phyloP scores from a whole-genome alignment of 2,888 invertebrate genomes.

The Leptinotarsa peninsularis region DNA sequence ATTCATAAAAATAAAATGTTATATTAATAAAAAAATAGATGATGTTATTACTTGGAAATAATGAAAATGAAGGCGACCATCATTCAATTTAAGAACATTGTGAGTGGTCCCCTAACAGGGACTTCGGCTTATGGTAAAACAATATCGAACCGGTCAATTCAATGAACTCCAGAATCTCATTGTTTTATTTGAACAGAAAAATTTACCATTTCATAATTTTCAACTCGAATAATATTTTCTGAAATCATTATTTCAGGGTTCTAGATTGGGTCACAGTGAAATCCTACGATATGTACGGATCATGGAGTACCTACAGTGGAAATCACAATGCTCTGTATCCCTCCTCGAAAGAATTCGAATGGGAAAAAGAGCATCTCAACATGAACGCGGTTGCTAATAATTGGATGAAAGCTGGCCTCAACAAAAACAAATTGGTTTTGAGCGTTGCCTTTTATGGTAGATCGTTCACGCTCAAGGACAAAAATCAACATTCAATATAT shows the following conservation, averaged over 20 bases:
- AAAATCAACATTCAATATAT: constrained; percentile 46
- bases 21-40: too few species aligned
- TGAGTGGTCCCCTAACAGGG: too few species aligned
- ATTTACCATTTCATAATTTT: neutral
- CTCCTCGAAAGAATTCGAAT: constrained; percentile 59
- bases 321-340: constrained; percentile 75
- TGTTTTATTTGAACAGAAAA: too few species aligned
- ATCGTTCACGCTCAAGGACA: constrained; percentile 71
- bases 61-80: too few species aligned
- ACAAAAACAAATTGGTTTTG: constrained; percentile 73
- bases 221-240: neutral
- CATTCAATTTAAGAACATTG: too few species aligned
- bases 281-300: constrained; percentile 80
- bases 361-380: constrained; percentile 45
- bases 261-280: constrained; percentile 78
- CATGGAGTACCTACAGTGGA: constrained; percentile 74
- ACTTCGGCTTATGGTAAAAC: too few species aligned
- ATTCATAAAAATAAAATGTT: too few species aligned
- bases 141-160: too few species aligned
- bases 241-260: constrained; percentile 62
- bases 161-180: too few species aligned
- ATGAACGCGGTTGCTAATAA: constrained; percentile 41
- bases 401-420: constrained; percentile 70
- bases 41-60: too few species aligned
- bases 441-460: constrained; percentile 81